phyloP scores from a whole-genome alignment of 1,140 invertebrate genomes.

The Drosophila sturtevanti region DNA sequence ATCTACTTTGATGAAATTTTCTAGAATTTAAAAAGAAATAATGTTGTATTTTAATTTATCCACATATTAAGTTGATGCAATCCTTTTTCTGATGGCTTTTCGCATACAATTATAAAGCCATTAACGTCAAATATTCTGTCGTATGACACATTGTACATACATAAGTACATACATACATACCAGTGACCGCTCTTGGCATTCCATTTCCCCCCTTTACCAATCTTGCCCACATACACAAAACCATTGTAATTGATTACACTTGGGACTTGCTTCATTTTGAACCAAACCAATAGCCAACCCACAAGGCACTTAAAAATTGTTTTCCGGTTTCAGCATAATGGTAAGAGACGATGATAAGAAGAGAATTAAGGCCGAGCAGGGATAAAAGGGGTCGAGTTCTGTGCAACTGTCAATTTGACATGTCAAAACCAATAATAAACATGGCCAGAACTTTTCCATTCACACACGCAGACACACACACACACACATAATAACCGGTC shows the following conservation, averaged over 20 bases:
- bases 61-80: background rate
- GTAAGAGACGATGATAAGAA: background rate
- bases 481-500: background rate
- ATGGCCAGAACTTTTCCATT: slow-evolving; percentile 5
- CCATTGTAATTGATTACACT: slow-evolving; percentile 58
- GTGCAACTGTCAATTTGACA: slow-evolving; percentile 53
- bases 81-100: slow-evolving; percentile 11
- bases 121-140: slow-evolving; percentile 39
- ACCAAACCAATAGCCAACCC: background rate
- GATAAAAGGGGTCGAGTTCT: slow-evolving; percentile 8
- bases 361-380: background rate
- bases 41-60: background rate
- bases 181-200: background rate
- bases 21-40: background rate
- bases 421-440: slow-evolving; percentile 48
- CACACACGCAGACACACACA: background rate
- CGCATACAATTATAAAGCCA: slow-evolving; percentile 52
- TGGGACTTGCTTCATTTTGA: slow-evolving; percentile 44
- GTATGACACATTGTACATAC: slow-evolving; percentile 23
- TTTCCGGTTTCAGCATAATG: slow-evolving; percentile 27
- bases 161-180: slow-evolving; percentile 1
- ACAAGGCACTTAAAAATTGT: slow-evolving; percentile 47
- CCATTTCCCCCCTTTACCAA: background rate
- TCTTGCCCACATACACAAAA: slow-evolving; percentile 1
- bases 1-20: background rate